Percentiles rank a stretch among this genome's conserved stretches.
phyloP scores from a whole-genome alignment of 2,113 vertebrate genomes.

The Leptobrachium ailaonicum region DNA sequence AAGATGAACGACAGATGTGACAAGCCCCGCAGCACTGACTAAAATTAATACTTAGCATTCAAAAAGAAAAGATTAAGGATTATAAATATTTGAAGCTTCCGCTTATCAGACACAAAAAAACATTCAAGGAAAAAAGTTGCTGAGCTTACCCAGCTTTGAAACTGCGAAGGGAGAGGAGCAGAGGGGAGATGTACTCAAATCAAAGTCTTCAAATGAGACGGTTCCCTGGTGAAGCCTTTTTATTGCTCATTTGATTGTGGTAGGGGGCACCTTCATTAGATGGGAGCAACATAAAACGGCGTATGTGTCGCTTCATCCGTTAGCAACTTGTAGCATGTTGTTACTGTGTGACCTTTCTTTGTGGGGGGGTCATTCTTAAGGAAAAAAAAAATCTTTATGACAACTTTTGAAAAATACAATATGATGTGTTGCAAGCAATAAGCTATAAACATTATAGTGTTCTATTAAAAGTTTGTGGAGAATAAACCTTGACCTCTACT shows the following conservation, averaged over 20 bases:
- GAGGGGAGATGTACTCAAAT: constrained; percentile 28
- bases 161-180: constrained; percentile 8
- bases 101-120: constrained; percentile 42
- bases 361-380: no score
- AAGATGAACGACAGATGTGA: constrained; percentile 21
- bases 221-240: constrained; percentile 6
- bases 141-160: constrained; percentile 5
- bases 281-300: not conserved
- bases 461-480: no score
- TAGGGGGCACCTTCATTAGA: constrained; percentile 38
- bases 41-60: constrained; percentile 43
- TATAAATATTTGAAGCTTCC: constrained; percentile 48
- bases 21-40: constrained; percentile 38
- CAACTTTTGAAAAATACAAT: no score
- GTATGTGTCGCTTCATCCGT: no score
- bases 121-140: constrained; percentile 33
- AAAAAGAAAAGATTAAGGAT: constrained; percentile 47
- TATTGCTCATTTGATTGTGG: constrained; percentile 12
- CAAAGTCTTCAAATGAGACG: constrained; percentile 6
- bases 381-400: no score
- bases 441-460: no score
- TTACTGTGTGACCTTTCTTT: no score
- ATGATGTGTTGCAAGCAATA: no score
- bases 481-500: no score
- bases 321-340: no score